Evolutionary conservation across 2,113 vertebrate genomes (phyloP), one percentile per base, ranked within the genome.

Genomic region (Chaetodon auriga): DNA sequence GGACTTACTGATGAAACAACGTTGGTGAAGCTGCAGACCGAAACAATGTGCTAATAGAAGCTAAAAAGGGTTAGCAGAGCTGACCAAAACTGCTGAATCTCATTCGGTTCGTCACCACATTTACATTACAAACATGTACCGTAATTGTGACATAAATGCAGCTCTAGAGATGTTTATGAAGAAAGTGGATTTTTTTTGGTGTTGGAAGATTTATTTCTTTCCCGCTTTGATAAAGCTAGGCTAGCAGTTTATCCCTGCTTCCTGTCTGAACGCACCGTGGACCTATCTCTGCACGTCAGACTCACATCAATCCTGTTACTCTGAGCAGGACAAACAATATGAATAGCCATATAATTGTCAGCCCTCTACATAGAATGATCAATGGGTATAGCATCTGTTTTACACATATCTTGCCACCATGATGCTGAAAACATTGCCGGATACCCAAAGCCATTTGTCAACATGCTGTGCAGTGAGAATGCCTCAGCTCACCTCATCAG

Each of bases 391-490:
- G 45, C 41, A n/a, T 60, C 30, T 49, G 53, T 19, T 58, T 68
- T 4, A 73, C 9, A 23, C 43, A 55, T n/a, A 53, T 25, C 48
- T 15, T 36, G 18, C 45, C 10, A 4, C 7, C 19, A 12, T 23
- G 5, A 19, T 7, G 2, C n/a, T 58, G 3, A 69, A 73, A 72
- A 36, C 61, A 68, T 41, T 38, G 35, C 73, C 51, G 55, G 35
- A 65, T 7, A 62, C 13, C 46, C 25, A 36, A 19, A 75, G 14
- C 45, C 68, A 75, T 90, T 84, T 51, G 36, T 89, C 63, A 87
- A 2, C 58, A 19, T 6, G 19, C 65, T 25, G 54, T 12, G 15
- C 61, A 60, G 66, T 23, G 35, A 43, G 45, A 68, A 43, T 2
- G 54, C 10, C 1, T 25, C 35, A 21, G 64, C 55, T 41, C 69